Evolutionary conservation across 2,888 invertebrate species (phyloP).

Genomic region (Drosophila neonasuta): DNA sequence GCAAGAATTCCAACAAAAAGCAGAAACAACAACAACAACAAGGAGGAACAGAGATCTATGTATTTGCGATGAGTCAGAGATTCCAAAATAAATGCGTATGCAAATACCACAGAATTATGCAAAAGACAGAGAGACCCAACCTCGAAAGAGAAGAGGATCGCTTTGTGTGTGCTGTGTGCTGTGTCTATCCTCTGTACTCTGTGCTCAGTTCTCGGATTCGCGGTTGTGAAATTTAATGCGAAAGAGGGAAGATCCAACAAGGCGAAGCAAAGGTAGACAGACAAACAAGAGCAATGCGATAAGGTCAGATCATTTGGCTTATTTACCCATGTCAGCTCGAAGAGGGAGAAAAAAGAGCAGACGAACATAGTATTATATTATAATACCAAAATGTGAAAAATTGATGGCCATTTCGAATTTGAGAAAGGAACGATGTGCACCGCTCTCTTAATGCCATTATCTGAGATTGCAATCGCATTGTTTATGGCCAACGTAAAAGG

Average conservation of each 20-base stretch:
- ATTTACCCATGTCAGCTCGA: conserved; percentile 56
- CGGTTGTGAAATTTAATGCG: conserved; percentile 41
- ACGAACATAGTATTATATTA: conserved; percentile 20
- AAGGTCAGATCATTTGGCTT: conserved; percentile 43
- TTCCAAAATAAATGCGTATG: conserved; percentile 66
- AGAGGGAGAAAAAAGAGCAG: neutral
- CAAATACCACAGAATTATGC: conserved; percentile 65
- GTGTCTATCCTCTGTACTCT: neutral
- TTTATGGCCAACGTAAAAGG: conserved; percentile 57
- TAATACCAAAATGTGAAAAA: conserved; percentile 25
- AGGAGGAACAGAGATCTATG: conserved; percentile 1
- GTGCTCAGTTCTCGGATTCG: conserved; percentile 22
- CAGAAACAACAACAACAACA: neutral
- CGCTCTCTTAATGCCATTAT: conserved; percentile 37
- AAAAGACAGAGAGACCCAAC: conserved; percentile 29
- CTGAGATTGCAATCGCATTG: conserved; percentile 69
- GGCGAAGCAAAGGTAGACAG: conserved; percentile 22
- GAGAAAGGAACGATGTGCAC: neutral
- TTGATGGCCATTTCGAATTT: conserved; percentile 45
- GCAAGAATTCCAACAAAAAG: conserved; percentile 27
- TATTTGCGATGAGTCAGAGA: conserved; percentile 55
- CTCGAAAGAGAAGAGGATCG: conserved; percentile 16
- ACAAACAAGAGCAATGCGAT: conserved; percentile 22
- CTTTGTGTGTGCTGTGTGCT: neutral
- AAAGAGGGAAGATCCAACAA: neutral